Base-by-base conservation (phyloP, 2,888 invertebrate genomes). In the Rapana venosa region DNA sequence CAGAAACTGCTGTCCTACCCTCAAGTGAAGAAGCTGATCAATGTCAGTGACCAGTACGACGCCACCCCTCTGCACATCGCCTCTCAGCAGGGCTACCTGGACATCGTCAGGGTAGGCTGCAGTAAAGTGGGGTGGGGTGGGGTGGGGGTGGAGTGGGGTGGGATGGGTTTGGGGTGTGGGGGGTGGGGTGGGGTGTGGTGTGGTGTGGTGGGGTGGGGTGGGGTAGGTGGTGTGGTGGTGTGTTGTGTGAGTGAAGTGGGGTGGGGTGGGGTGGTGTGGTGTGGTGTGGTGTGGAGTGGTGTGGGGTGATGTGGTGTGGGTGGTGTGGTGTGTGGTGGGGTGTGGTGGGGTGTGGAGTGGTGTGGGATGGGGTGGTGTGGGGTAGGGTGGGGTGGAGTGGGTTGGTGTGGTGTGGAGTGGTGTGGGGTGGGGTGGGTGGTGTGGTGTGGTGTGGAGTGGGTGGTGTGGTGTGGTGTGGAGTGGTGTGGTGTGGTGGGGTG, bases 21-120 rank as follows among this genome's bases (percentile, higher is more conserved):
- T 15, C 90, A 92, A 77, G 93, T 94, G 47, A 89, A 92, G 36
- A 91, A 92, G 0, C 93, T 96, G 92, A 93, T 97, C 66, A 95
- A 96, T 91, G 92, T 93, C 35, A 94, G 95, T 90, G 97, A 97
- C 93, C 94, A 96, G 83, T 96, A 96, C 93, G 96, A 96, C 92
- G 96, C 96, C 92, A 95, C 96, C 56, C 96, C 97, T 2, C 95
- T 97, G 88, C 97, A 97, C 92, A 94, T 96, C 87, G 96, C 96
- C 30, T 95, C 96, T 32, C 93, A 95, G 92, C 95, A 96, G 83
- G 96, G 96, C 6, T 96, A 93, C 89, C 87, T 94, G 47, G 92
- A 92, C 22, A 92, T 95, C 90, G 92, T 95, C 30, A 94, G 93
- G 94, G 95, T 95, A 79, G 17, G 35, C 1, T 35, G 35, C 1